These are phyloP conservation scores for Brienomyrus longianalis DNA, from an alignment of 2,113 vertebrate genomes.

Conservation along the genomic window DNA sequence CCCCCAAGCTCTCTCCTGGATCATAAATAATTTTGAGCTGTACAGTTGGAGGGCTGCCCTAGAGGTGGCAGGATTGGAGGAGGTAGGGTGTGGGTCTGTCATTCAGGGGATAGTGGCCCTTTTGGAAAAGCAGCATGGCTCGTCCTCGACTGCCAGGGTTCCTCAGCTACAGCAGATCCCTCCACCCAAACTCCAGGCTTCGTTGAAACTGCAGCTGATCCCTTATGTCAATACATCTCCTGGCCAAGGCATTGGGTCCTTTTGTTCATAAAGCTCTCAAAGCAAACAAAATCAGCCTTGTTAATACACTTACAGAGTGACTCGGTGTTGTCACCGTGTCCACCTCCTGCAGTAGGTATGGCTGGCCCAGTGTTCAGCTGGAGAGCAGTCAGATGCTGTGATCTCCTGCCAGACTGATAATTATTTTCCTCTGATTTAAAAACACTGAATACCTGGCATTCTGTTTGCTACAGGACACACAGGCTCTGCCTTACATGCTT, in stretches of 20 bases:
- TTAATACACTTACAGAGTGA: background rate
- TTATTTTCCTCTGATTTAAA: background rate
- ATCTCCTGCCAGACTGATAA: background rate
- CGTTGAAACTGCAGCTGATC: too few species aligned
- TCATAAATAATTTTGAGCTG: too few species aligned
- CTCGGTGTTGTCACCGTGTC: background rate
- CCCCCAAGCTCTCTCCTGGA: constrained; percentile 13
- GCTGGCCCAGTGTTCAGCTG: background rate
- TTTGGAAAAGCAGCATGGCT: too few species aligned
- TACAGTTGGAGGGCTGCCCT: too few species aligned
- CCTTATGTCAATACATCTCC: too few species aligned
- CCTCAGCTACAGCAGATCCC: too few species aligned
- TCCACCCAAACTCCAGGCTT: too few species aligned
- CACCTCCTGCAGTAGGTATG: background rate
- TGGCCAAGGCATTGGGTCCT: background rate
- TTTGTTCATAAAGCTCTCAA: background rate
- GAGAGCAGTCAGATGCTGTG: background rate
- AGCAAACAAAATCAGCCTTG: background rate
- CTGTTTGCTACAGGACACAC: background rate
- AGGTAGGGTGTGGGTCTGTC: too few species aligned
- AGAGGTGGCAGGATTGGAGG: too few species aligned
- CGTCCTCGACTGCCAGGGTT: too few species aligned
- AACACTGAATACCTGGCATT: background rate
- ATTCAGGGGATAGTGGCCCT: too few species aligned
- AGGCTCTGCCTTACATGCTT: background rate